Evolutionary conservation across 2,888 invertebrate genomes (phyloP).

Genomic region (Coelinius sp.): DNA sequence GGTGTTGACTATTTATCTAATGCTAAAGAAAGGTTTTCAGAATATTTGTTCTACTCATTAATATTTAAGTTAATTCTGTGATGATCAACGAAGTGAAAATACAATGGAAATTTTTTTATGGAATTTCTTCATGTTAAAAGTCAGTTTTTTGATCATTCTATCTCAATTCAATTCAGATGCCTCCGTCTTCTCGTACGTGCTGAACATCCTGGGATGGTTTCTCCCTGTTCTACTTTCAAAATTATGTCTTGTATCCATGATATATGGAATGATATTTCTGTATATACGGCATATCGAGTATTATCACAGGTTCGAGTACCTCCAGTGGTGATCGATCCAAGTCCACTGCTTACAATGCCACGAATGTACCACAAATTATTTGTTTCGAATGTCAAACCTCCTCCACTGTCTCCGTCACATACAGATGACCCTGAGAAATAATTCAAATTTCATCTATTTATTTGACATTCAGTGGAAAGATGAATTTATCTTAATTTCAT

Average conservation of each 20-base stretch:
- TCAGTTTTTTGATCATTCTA: too few species aligned
- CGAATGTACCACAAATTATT: conserved; percentile 67
- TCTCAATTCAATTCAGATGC: too few species aligned
- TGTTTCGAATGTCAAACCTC: conserved; percentile 68
- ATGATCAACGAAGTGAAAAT: too few species aligned
- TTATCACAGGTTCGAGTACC: conserved; percentile 59
- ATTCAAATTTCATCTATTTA: background rate
- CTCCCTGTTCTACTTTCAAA: conserved; percentile 48
- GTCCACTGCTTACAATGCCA: conserved; percentile 70
- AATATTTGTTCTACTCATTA: too few species aligned
- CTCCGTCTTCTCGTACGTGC: too few species aligned
- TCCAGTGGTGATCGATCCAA: conserved; percentile 51
- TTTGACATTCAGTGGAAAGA: too few species aligned
- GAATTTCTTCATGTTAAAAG: background rate
- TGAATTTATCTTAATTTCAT: too few species aligned
- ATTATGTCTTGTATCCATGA: conserved; percentile 63
- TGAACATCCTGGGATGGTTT: conserved; percentile 48
- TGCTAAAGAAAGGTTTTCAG: too few species aligned
- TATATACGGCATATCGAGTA: conserved; percentile 65
- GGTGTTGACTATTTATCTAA: too few species aligned
- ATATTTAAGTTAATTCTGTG: too few species aligned
- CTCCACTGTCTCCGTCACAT: conserved; percentile 72
- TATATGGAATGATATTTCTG: conserved; percentile 61
- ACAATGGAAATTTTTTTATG: too few species aligned
- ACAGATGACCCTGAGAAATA: conserved; percentile 67